These are phyloP conservation scores for Ochlodes sylvanus DNA, from an alignment of 2,888 invertebrate species.

Conservation along the genomic window DNA sequence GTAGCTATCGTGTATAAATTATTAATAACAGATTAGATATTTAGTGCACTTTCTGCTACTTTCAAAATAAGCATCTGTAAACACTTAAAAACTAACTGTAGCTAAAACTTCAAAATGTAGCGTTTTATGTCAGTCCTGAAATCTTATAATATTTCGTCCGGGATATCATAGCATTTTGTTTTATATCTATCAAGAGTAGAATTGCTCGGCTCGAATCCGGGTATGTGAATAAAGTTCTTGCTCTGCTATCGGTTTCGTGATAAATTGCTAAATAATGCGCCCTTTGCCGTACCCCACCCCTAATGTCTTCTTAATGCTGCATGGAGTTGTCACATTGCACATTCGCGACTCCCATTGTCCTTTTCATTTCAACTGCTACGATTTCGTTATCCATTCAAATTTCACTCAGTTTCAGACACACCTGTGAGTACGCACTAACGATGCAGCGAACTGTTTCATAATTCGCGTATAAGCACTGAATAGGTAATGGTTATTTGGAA, in stretches of 20 bases:
- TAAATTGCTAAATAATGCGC: conserved; percentile 77
- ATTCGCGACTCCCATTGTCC: conserved; percentile 66
- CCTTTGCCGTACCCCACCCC: conserved; percentile 65
- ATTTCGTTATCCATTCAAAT: conserved; percentile 51
- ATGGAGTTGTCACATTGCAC: conserved; percentile 79
- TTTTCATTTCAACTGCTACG: conserved; percentile 54
- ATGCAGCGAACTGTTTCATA: conserved; percentile 51
- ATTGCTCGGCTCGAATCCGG: conserved; percentile 20
- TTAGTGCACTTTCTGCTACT: no score
- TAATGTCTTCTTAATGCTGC: conserved; percentile 83
- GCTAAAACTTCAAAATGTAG: no score
- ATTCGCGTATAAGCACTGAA: conserved; percentile 48
- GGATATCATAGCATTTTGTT: conserved; percentile 26
- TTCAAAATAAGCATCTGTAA: no score
- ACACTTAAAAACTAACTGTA: no score
- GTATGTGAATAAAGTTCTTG: conserved; percentile 48
- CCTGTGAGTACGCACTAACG: conserved; percentile 45
- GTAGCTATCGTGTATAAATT: no score
- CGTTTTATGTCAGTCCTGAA: neutral
- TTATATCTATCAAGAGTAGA: conserved; percentile 21
- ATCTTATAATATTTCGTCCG: neutral
- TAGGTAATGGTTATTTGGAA: conserved; percentile 49
- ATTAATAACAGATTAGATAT: no score
- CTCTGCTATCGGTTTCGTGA: conserved; percentile 65
- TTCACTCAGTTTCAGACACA: conserved; percentile 46